Percentiles rank a stretch among this genome's conserved stretches.
Evolutionary conservation across 2,888 invertebrate species (phyloP).

Genomic region (Harpagoxenus sublaevis): DNA sequence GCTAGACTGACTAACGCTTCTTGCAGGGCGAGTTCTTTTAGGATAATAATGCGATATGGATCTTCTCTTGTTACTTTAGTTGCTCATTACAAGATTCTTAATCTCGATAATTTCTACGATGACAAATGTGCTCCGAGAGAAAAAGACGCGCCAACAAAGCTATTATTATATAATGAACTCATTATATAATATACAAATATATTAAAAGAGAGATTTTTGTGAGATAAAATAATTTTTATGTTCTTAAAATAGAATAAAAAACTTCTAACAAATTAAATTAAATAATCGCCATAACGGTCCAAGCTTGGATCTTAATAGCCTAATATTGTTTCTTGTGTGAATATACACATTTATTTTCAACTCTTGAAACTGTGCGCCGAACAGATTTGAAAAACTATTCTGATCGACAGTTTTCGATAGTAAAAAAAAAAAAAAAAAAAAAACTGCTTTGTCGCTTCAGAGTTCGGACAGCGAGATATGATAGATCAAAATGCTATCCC

Average conservation of each 20-base stretch:
- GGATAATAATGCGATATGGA: slow-evolving; percentile 14
- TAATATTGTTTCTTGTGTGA: no score
- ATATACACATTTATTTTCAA: no score
- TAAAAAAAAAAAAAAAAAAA: no score
- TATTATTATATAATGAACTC: neutral
- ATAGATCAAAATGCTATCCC: neutral
- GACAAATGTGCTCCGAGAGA: neutral
- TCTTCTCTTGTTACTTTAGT: slow-evolving; percentile 5
- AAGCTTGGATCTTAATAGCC: no score
- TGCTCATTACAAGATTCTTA: neutral
- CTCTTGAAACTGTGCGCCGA: no score
- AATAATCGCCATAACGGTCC: no score
- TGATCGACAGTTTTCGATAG: no score
- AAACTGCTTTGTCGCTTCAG: no score
- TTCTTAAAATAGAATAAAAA: neutral
- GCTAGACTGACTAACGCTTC: slow-evolving; percentile 7
- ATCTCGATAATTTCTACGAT: slow-evolving; percentile 5
- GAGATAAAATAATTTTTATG: neutral
- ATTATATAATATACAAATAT: neutral
- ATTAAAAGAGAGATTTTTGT: neutral
- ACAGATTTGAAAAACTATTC: no score
- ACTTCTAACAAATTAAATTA: no score
- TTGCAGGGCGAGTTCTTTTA: neutral
- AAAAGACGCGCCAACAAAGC: neutral
- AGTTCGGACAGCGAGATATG: neutral